Conservation (phyloP, 2,113 vertebrate species). For the Oncorhynchus masou region DNA sequence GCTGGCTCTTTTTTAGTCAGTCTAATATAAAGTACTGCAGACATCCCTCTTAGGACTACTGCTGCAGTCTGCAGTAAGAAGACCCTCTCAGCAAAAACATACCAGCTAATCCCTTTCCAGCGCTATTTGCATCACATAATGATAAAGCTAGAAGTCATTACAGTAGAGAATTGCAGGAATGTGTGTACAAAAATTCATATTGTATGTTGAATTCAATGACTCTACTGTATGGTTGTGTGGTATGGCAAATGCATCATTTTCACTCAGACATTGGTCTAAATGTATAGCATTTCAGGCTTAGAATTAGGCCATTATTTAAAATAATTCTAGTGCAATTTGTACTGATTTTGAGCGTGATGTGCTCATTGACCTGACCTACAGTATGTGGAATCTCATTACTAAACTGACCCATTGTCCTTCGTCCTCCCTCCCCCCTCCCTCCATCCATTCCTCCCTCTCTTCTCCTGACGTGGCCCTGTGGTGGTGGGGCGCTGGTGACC, state of each 20-base stretch:
- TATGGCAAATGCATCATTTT: no score
- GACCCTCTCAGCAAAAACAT: neutral
- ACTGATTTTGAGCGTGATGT: no score
- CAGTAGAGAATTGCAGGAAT: no score
- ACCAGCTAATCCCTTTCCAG: neutral
- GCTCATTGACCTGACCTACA: neutral
- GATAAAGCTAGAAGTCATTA: neutral
- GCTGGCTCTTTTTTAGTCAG: neutral
- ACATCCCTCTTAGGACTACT: neutral
- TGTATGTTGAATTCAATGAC: no score
- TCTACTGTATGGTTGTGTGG: no score
- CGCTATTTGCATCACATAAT: neutral
- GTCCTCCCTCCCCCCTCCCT: neutral
- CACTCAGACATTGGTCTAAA: no score
- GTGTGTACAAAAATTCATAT: no score
- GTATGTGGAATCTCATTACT: slow-evolving; percentile 4
- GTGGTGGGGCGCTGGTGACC: slow-evolving; percentile 49
- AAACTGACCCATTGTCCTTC: neutral
- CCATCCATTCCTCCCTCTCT: neutral
- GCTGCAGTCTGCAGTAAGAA: slow-evolving; percentile 13
- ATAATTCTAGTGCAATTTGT: no score
- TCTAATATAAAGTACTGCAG: slow-evolving; percentile 18
- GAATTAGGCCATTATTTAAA: no score
- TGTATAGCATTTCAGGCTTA: no score
- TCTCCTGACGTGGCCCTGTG: neutral